Evolutionary conservation across 92 coral and sea anemone genomes (phyloP).

Genomic region (Blastomussa wellsi): DNA sequence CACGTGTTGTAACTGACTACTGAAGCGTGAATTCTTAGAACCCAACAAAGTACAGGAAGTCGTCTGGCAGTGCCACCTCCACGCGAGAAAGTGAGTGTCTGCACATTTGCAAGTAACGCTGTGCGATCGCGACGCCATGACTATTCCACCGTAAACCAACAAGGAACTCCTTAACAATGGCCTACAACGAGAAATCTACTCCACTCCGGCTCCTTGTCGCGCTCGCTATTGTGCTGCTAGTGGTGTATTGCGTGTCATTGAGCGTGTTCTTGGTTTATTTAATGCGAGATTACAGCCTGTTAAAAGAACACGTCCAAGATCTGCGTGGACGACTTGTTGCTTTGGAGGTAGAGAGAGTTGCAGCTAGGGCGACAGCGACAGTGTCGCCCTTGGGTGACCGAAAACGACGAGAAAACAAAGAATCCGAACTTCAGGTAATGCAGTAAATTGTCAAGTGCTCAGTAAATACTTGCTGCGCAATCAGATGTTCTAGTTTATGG

Average conservation of each 20-base stretch:
- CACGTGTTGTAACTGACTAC: neutral
- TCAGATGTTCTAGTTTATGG: neutral
- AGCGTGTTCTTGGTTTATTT: slow-evolving; percentile 53
- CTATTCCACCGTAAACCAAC: neutral
- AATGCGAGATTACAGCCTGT: slow-evolving; percentile 63
- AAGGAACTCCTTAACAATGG: slow-evolving; percentile 43
- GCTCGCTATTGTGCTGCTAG: slow-evolving; percentile 44
- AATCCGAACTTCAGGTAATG: slow-evolving; percentile 1
- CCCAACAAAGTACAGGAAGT: slow-evolving; percentile 19
- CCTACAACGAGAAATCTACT: slow-evolving; percentile 31
- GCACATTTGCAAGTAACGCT: neutral
- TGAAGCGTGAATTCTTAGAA: slow-evolving; percentile 29
- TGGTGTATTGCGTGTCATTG: slow-evolving; percentile 67
- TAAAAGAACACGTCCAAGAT: slow-evolving; percentile 55
- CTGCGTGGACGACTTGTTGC: slow-evolving; percentile 58
- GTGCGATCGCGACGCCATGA: slow-evolving; percentile 16
- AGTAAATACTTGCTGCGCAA: slow-evolving; percentile 18
- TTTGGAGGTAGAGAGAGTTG: slow-evolving; percentile 45
- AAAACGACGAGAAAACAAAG: slow-evolving; percentile 6
- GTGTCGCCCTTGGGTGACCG: slow-evolving; percentile 21
- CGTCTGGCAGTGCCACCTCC: neutral
- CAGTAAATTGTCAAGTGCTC: neutral
- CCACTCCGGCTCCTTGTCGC: slow-evolving; percentile 44
- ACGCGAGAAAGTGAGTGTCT: slow-evolving; percentile 2
- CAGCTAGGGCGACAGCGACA: slow-evolving; percentile 15